phyloP scores from a whole-genome alignment of 2,113 vertebrate species.

The Myanophis thanlyinensis region DNA sequence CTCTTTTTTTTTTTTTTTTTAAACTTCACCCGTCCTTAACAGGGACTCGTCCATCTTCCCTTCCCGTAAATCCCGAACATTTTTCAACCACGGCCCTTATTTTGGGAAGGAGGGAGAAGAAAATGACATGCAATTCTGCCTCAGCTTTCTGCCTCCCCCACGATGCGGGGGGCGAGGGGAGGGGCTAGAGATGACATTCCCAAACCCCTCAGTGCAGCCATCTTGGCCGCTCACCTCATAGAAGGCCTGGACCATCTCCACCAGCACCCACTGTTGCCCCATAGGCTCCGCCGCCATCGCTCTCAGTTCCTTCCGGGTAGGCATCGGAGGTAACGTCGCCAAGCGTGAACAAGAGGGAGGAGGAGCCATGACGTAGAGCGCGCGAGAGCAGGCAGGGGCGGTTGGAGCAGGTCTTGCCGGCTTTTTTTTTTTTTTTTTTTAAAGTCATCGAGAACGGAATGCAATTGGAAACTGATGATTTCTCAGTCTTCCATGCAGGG shows the following conservation, averaged over 20 bases:
- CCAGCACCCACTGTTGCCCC: slow-evolving; percentile 93
- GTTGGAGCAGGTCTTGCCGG: background rate
- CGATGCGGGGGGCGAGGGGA: background rate
- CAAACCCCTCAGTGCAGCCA: background rate
- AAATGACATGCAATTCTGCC: background rate
- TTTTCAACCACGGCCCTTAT: background rate
- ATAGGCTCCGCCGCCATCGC: slow-evolving; percentile 70
- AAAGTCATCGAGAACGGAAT: background rate
- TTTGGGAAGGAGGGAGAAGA: background rate
- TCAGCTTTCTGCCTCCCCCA: background rate
- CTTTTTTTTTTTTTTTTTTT: background rate
- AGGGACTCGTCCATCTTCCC: background rate
- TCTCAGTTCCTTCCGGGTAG: slow-evolving; percentile 33
- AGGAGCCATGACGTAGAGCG: too few relatives aligned
- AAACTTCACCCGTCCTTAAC: background rate
- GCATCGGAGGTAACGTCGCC: background rate
- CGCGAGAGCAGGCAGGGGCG: background rate
- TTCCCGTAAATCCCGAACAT: background rate
- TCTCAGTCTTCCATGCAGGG: background rate
- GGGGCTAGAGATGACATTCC: background rate
- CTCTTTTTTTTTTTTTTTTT: too few relatives aligned
- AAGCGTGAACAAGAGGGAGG: too few relatives aligned
- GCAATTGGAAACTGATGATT: background rate
- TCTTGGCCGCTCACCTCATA: slow-evolving; percentile 79
- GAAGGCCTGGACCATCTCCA: slow-evolving; percentile 95